Conservation (phyloP, 2,888 invertebrate genomes). For the Nemapogon koenigi region DNA sequence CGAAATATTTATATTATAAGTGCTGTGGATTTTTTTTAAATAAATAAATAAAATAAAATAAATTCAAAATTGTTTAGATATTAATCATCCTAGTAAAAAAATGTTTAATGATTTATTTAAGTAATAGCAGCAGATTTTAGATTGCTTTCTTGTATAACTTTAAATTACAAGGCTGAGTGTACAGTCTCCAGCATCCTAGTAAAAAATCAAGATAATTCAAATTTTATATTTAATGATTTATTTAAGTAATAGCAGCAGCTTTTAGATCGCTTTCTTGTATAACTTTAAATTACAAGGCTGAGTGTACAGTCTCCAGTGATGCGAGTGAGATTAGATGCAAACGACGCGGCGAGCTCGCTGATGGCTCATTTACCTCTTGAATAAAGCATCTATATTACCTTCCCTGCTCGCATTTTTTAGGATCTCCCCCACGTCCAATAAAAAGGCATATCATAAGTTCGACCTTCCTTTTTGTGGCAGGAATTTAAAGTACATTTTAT, state of each 20-base stretch:
- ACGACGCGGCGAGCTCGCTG: constrained; percentile 40
- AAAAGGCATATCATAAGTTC: not conserved
- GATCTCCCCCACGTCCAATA: not conserved
- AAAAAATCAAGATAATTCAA: too few species aligned
- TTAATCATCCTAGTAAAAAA: too few species aligned
- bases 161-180: not conserved
- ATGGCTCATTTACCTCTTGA: constrained; percentile 59
- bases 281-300: not conserved
- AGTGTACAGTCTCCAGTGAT: constrained; percentile 20
- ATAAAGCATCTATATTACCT: constrained; percentile 43
- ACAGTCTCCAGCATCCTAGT: not conserved
- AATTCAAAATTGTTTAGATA: too few species aligned
- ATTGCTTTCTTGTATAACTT: constrained; percentile 4
- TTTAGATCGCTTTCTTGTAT: constrained; percentile 4
- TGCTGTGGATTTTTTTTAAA: too few species aligned
- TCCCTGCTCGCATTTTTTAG: not conserved
- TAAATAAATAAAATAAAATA: too few species aligned
- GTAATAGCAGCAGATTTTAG: not conserved
- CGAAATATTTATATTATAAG: too few species aligned
- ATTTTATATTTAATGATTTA: too few species aligned
- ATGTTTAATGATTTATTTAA: too few species aligned
- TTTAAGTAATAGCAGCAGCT: too few species aligned
- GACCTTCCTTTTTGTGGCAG: too few species aligned
- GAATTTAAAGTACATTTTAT: too few species aligned
- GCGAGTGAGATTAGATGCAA: constrained; percentile 54